Conservation (phyloP, 2,113 vertebrate species). For the Poeciliopsis occidentalis region DNA sequence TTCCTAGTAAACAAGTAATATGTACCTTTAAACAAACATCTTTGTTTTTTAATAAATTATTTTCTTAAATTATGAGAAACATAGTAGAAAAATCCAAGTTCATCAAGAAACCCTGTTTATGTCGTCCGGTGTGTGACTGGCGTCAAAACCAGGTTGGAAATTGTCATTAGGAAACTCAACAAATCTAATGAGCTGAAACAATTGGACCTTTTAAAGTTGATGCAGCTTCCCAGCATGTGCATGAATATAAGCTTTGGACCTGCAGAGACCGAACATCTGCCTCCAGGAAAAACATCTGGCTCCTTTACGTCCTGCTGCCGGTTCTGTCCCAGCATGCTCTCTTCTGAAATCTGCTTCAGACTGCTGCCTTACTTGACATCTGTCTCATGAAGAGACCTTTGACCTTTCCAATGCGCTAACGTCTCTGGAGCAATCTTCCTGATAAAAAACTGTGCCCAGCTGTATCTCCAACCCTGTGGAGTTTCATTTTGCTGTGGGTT, state of each 20-base stretch:
- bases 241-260: constrained; percentile 33
- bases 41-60: no score
- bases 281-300: constrained; percentile 35
- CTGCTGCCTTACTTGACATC: constrained; percentile 30
- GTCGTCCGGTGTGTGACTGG: no score
- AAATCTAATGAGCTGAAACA: constrained; percentile 32
- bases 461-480: background rate
- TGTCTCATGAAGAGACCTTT: constrained; percentile 13
- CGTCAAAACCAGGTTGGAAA: background rate
- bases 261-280: constrained; percentile 24
- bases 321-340: background rate
- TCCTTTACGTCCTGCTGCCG: constrained; percentile 15
- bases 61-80: no score
- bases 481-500: constrained; percentile 16
- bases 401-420: constrained; percentile 33
- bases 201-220: constrained; percentile 17
- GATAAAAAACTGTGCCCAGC: constrained; percentile 20
- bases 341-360: constrained; percentile 21
- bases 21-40: no score
- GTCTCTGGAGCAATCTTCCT: constrained; percentile 16
- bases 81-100: no score
- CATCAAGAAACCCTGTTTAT: no score
- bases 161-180: background rate
- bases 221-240: constrained; percentile 31
- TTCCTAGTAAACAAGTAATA: no score